Percentiles rank a stretch among this genome's conserved stretches.
These are phyloP conservation scores for Prolemur simus DNA, from an alignment of 2,113 vertebrate species.

Conservation along the genomic window DNA sequence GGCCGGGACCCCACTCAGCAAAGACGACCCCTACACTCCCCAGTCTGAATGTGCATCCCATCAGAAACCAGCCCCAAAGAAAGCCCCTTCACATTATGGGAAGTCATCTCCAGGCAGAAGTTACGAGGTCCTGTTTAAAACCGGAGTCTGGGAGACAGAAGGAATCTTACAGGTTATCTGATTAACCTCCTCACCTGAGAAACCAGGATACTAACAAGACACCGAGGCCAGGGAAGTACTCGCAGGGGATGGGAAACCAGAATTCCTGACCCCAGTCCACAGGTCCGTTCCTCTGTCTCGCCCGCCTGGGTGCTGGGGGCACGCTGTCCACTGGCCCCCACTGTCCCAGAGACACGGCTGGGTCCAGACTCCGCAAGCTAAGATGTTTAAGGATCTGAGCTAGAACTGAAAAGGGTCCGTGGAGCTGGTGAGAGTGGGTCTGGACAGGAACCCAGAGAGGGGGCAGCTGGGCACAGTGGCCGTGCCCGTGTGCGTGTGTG, in stretches of 20 bases:
- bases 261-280: background rate
- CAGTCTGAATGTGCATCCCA: background rate
- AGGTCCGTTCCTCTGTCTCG: background rate
- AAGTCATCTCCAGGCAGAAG: background rate
- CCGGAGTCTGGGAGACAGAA: background rate
- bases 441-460: background rate
- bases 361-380: background rate
- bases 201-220: background rate
- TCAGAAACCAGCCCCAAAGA: background rate
- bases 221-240: background rate
- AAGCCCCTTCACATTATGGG: background rate
- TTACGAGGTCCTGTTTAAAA: background rate
- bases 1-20: background rate
- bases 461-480: background rate
- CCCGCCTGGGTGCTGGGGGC: background rate
- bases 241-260: background rate
- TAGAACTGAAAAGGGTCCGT: background rate
- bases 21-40: background rate
- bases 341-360: background rate
- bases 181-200: background rate
- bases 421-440: fast-evolving
- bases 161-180: background rate
- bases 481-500: background rate
- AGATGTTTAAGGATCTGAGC: background rate
- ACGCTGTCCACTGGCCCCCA: background rate